Conservation (phyloP, 2,888 invertebrate species). For the Conus canariensis region DNA sequence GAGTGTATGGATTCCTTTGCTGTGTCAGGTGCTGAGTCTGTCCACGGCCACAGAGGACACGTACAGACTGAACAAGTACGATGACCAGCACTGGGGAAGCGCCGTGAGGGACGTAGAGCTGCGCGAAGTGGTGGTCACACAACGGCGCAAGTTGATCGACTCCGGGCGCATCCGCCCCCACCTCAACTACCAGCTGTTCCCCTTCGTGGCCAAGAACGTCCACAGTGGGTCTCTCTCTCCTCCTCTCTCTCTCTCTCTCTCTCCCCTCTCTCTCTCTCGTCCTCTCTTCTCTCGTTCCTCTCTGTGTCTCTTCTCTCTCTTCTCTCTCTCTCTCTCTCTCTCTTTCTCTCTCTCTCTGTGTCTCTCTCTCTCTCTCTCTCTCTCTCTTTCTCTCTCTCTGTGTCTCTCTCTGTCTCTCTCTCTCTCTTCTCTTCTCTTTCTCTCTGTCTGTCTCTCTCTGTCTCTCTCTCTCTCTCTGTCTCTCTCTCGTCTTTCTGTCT, state of each 20-base stretch:
- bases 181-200: slow-evolving; percentile 55
- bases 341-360: slow-evolving; percentile 3
- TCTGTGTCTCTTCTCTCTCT: neutral
- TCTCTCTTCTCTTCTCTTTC: slow-evolving; percentile 19
- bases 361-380: neutral
- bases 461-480: too few relatives aligned
- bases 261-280: neutral
- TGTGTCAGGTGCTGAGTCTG: slow-evolving; percentile 53
- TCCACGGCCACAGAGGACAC: slow-evolving; percentile 54
- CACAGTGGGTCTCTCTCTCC: slow-evolving; percentile 16
- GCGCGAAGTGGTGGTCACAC: slow-evolving; percentile 50
- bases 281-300: slow-evolving; percentile 2
- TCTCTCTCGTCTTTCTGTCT: slow-evolving; percentile 23
- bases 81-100: slow-evolving; percentile 39
- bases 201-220: slow-evolving; percentile 45
- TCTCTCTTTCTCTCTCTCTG: slow-evolving; percentile 21
- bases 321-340: neutral
- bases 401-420: neutral
- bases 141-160: slow-evolving; percentile 50
- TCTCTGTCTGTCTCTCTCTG: neutral
- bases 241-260: neutral
- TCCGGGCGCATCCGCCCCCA: slow-evolving; percentile 49
- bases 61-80: slow-evolving; percentile 50
- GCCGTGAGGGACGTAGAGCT: slow-evolving; percentile 50
- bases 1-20: neutral